These are phyloP conservation scores for Hartigia nigra DNA, from an alignment of 2,888 invertebrate species.

Conservation along the genomic window DNA sequence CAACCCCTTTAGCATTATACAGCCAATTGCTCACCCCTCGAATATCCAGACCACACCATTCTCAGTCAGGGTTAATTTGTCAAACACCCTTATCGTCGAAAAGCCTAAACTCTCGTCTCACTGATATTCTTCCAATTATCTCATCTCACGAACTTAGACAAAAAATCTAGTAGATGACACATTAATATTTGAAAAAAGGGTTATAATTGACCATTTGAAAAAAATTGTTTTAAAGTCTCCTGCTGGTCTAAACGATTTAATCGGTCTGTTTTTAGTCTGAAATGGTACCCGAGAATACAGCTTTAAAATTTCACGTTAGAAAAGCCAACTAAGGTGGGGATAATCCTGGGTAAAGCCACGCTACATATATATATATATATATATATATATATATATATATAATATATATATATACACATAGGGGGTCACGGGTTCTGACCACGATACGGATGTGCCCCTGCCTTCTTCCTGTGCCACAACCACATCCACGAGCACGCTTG, in stretches of 20 bases:
- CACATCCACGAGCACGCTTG: constrained; percentile 45
- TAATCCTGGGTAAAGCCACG: constrained; percentile 61
- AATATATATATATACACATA: constrained; percentile 40
- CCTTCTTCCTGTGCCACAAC: constrained; percentile 64
- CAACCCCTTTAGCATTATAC: constrained; percentile 53
- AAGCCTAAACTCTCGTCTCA: neutral
- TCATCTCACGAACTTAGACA: neutral
- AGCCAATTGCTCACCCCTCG: constrained; percentile 59
- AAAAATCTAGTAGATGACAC: neutral
- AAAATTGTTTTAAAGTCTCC: neutral
- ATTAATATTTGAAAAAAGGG: neutral
- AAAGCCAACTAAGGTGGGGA: constrained; percentile 31
- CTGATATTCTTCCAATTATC: neutral
- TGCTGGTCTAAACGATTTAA: neutral
- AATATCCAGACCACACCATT: constrained; percentile 4
- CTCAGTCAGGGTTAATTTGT: constrained; percentile 6
- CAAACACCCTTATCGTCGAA: neutral
- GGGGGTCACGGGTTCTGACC: constrained; percentile 65
- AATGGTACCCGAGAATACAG: neutral
- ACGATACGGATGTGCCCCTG: constrained; percentile 67
- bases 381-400: constrained; percentile 15
- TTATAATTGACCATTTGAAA: neutral
- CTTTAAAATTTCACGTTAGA: constrained; percentile 8
- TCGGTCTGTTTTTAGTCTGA: neutral
- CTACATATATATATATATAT: constrained; percentile 38